Base-by-base conservation (phyloP, 1,140 invertebrate genomes). In the Zaprionus ornatus region DNA sequence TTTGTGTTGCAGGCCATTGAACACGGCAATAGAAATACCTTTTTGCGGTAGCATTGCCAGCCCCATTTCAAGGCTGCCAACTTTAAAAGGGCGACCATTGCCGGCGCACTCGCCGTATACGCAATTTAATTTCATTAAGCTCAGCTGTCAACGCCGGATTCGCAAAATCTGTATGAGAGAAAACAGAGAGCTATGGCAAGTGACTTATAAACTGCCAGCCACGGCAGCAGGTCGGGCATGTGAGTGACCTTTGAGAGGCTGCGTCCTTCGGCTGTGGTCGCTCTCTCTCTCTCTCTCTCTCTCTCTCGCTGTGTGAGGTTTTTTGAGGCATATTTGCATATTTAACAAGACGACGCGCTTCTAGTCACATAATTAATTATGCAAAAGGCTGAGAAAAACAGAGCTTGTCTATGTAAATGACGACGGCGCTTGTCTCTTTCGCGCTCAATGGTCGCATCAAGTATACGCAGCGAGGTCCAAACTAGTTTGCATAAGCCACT, bases 341-440 rank as follows among this genome's bases (percentile, higher is more conserved):
- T 84, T 81, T 88, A 88, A 88, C 84, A 81, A 88, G 81, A 74
- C 80, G 80, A 72, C 82, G 78, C 68, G 68, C 64, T 68, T 70
- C 80, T 68, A 75, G 84, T 81, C 84, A 84, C 85, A 84, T 88
- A 90, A 88, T 88, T 88, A 88, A 88, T 90, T 88, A 88, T 88
- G 84, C 84, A 88, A 88, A 84, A 81, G 84, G 77, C 78, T 74
- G 57, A 71, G 77, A 57, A 64, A 74, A 80, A 74, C 37, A 66
- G 45, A 60, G 52, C 69, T 73, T 73, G 69, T n/a, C 69, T 76
- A 76, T 76, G 69, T 40, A 76, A 76, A 76, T 76, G 60, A 17
- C 50, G 15, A 40, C 15, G 37, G 13, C 63, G 29, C n/a, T 15
- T 42, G 19, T 45, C 3, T 21, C 13, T 23, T 1, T 29, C 5